Evolutionary conservation across 2,113 vertebrate genomes (phyloP).

Genomic region (Pogonocichla stellata): DNA sequence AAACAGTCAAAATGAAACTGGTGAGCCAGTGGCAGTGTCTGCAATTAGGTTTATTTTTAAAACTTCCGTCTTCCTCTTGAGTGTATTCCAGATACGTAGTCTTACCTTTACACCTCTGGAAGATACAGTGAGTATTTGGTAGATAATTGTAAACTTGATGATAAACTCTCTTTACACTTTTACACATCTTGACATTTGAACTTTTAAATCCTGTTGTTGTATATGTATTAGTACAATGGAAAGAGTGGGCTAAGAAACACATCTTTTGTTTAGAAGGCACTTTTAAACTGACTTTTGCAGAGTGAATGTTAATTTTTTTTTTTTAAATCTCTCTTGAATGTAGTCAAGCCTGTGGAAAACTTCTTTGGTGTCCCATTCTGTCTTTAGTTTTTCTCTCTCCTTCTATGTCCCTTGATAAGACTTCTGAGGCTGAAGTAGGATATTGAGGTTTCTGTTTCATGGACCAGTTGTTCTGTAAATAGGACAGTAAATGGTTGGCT

Average conservation of each 20-base stretch:
- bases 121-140: not conserved
- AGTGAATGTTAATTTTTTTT: not conserved
- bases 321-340: not conserved
- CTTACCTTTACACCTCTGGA: not conserved
- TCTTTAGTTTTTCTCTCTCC: not conserved
- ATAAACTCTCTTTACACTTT: not conserved
- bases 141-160: not conserved
- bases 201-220: not conserved
- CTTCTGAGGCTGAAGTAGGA: not conserved
- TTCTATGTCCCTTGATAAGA: not conserved
- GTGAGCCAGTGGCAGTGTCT: not conserved
- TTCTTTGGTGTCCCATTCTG: not conserved
- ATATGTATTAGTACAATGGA: accelerated
- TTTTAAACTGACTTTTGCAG: not conserved
- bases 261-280: not conserved
- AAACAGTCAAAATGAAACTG: not conserved
- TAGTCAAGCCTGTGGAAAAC: accelerated
- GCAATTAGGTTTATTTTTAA: not conserved
- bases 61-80: not conserved
- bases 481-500: not conserved
- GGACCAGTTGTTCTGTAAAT: not conserved
- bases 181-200: not conserved
- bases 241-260: not conserved
- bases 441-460: not conserved
- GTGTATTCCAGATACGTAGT: not conserved